These are phyloP conservation scores for Mya arenaria DNA, from an alignment of 1,140 invertebrate species.

Conservation along the genomic window DNA sequence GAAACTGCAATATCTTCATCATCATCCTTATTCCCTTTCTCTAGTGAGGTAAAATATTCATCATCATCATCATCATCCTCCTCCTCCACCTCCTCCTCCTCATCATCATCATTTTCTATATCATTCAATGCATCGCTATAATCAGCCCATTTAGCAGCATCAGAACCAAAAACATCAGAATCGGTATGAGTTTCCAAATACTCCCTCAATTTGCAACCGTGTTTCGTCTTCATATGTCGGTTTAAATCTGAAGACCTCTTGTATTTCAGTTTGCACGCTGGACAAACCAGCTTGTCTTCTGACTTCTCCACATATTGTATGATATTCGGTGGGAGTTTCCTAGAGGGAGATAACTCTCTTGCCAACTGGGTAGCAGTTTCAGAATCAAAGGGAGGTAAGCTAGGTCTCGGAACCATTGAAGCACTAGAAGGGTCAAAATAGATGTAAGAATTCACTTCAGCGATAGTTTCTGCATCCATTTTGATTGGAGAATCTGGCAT, in stretches of 20 bases:
- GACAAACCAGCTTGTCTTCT: constrained; percentile 84
- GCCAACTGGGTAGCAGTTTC: constrained; percentile 5
- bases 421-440: constrained; percentile 34
- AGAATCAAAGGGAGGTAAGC: background rate
- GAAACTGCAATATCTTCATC: constrained; percentile 14
- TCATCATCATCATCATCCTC: constrained; percentile 23
- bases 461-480: background rate
- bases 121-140: constrained; percentile 56
- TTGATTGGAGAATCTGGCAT: background rate
- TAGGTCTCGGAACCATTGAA: constrained; percentile 46
- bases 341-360: constrained; percentile 19
- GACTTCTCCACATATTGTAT: constrained; percentile 44
- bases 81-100: constrained; percentile 14
- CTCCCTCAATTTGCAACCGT: constrained; percentile 72
- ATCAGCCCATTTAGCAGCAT: background rate
- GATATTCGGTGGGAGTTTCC: constrained; percentile 36
- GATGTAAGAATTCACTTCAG: background rate
- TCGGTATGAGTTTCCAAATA: constrained; percentile 60
- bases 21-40: constrained; percentile 31
- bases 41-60: background rate
- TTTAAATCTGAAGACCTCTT: constrained; percentile 79
- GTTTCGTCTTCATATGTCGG: constrained; percentile 80
- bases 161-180: background rate
- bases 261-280: constrained; percentile 79
- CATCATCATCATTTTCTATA: constrained; percentile 20